Conservation (phyloP, 2,888 invertebrate species). For the Amphipoea oculea region DNA sequence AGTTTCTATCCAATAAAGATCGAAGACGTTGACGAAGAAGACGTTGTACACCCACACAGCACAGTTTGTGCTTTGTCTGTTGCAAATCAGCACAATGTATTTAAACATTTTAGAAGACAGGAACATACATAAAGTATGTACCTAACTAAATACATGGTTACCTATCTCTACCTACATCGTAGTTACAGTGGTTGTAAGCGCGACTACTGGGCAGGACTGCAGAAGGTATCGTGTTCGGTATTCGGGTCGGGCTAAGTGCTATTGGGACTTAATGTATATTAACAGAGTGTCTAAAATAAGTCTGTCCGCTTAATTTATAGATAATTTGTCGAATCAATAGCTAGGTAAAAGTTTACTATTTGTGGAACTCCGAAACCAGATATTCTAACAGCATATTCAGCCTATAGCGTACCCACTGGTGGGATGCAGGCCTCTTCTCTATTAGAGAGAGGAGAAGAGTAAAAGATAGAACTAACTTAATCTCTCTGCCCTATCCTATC, state of each 20-base stretch:
- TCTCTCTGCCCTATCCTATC: not conserved
- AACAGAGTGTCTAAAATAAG: not conserved
- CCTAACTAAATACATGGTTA: not conserved
- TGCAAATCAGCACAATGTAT: not conserved
- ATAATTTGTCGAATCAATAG: not conserved
- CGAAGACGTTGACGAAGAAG: too few species aligned
- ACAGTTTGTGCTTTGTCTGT: not conserved
- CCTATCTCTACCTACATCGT: not conserved
- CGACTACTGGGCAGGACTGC: not conserved
- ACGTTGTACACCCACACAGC: not conserved
- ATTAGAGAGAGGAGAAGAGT: not conserved
- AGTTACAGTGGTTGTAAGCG: not conserved
- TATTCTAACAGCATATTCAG: not conserved
- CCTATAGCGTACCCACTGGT: not conserved
- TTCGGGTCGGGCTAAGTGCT: not conserved
- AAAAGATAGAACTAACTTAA: not conserved
- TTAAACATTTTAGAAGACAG: not conserved
- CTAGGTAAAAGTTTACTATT: not conserved
- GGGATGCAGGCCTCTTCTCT: not conserved
- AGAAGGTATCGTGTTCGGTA: not conserved
- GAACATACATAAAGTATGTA: not conserved
- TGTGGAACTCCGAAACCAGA: not conserved
- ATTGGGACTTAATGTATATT: not conserved
- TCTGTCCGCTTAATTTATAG: too few species aligned
- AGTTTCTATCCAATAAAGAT: not conserved